Conservation (phyloP, 2,797 vertebrate species). For the Prionace glauca region DNA sequence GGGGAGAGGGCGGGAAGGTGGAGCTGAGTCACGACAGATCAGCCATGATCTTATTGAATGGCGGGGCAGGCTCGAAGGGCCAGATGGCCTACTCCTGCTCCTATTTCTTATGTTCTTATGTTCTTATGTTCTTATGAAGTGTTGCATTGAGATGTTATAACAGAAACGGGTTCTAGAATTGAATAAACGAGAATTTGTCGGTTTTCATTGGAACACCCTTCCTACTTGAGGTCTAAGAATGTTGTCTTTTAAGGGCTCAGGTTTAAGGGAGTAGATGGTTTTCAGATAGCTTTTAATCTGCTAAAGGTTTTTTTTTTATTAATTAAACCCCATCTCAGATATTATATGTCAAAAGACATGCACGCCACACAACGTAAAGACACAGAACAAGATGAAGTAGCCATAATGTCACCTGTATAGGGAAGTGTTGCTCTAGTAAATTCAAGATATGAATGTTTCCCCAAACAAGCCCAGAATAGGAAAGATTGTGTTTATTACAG, state of each 20-base stretch:
- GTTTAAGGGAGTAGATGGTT: too few species aligned
- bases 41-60: too few species aligned
- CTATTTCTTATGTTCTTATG: too few species aligned
- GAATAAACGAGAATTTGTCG: background rate
- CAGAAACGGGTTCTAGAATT: background rate
- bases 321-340: background rate
- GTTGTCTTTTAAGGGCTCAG: background rate
- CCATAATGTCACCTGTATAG: background rate
- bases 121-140: too few species aligned
- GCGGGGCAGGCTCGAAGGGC: too few species aligned
- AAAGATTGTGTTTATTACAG: background rate
- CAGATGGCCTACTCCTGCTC: too few species aligned
- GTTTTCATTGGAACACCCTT: background rate
- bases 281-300: background rate
- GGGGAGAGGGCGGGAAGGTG: too few species aligned
- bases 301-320: background rate
- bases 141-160: conserved; percentile 2
- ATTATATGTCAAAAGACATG: background rate
- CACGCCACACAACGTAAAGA: background rate
- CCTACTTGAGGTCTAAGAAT: background rate
- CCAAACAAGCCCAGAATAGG: background rate
- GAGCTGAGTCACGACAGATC: too few species aligned
- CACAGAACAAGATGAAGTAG: background rate
- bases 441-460: background rate
- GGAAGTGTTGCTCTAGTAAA: background rate